phyloP scores from a whole-genome alignment of 2,888 invertebrate species.

The Heliconius ismenius region DNA sequence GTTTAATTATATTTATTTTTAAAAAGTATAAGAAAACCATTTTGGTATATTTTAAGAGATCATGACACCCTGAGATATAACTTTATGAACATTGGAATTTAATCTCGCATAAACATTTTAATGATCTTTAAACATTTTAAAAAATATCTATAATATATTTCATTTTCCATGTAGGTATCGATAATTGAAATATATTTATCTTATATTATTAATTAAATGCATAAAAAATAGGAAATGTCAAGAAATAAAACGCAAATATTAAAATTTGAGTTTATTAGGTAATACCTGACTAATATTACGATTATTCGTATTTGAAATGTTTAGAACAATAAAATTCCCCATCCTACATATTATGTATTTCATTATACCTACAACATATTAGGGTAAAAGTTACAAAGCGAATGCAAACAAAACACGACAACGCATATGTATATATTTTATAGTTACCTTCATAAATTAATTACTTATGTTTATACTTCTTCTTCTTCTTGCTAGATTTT shows the following conservation, averaged over 20 bases:
- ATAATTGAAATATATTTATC: background rate
- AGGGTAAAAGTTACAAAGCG: conserved; percentile 48
- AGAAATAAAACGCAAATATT: conserved; percentile 20
- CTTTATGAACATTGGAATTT: no score
- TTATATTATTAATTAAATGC: background rate
- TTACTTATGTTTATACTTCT: conserved; percentile 83
- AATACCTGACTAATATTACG: conserved; percentile 42
- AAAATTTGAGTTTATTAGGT: conserved; percentile 41
- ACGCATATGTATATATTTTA: conserved; percentile 18
- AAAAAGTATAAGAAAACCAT: no score
- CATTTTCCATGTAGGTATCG: no score
- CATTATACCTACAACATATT: conserved; percentile 29
- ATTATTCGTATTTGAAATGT: conserved; percentile 37
- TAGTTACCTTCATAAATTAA: conserved; percentile 16
- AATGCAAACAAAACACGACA: conserved; percentile 42
- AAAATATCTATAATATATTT: no score
- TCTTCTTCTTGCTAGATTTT: conserved; percentile 87
- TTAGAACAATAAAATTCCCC: conserved; percentile 46
- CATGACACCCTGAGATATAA: no score
- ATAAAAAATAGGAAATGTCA: background rate
- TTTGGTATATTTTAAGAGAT: no score
- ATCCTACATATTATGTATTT: conserved; percentile 37
- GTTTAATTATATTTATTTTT: no score
- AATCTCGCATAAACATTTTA: no score
- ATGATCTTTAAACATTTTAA: no score